Percentiles rank a stretch among this genome's conserved stretches.
phyloP scores from a whole-genome alignment of 2,888 invertebrate genomes.

The Podotricha telesiphe region DNA sequence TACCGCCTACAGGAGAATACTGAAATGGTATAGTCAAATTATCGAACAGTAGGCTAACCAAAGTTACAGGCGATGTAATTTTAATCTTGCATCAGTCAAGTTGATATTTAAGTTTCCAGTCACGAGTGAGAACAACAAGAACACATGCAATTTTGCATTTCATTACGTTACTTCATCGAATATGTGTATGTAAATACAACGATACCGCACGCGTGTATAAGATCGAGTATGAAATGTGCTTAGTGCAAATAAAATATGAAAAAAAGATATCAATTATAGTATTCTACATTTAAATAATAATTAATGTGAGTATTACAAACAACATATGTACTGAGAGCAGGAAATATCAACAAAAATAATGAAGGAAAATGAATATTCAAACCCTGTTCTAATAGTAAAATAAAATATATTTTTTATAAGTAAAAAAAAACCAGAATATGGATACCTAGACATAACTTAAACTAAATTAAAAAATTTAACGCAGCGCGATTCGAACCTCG shows the following conservation, averaged over 20 bases:
- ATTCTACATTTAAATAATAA: no score
- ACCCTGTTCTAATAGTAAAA: no score
- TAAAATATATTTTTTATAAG: no score
- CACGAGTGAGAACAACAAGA: slow-evolving; percentile 39
- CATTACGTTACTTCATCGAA: slow-evolving; percentile 29
- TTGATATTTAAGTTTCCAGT: slow-evolving; percentile 41
- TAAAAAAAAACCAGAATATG: no score
- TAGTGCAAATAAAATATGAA: neutral
- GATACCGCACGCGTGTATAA: neutral
- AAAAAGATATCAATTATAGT: no score
- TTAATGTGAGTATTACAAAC: no score
- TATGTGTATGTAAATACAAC: neutral
- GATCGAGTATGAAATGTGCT: neutral
- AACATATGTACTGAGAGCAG: no score
- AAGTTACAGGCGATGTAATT: slow-evolving; percentile 38
- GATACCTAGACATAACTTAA: no score
- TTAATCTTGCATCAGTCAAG: slow-evolving; percentile 40
- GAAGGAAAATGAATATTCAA: no score
- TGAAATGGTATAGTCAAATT: slow-evolving; percentile 38
- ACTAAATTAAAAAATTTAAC: no score
- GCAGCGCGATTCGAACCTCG: no score
- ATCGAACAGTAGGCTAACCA: slow-evolving; percentile 38
- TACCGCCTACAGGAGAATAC: slow-evolving; percentile 39
- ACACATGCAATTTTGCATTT: slow-evolving; percentile 37
- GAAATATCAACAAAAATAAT: no score